These are phyloP conservation scores for Butastur rufipennis DNA, from an alignment of 2,113 vertebrate species.

Conservation along the genomic window DNA sequence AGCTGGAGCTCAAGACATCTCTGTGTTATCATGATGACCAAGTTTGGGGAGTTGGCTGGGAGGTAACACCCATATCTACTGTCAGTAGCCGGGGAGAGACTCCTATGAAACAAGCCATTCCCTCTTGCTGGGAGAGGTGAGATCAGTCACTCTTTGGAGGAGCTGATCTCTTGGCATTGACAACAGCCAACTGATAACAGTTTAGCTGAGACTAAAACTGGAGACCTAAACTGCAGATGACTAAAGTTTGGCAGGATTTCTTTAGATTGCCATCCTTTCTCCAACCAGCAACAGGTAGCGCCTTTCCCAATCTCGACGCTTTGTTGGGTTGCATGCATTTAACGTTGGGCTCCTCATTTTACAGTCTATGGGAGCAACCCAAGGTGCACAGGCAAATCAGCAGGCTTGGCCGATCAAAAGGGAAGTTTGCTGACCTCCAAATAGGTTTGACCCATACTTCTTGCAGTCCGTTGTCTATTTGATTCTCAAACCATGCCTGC, in stretches of 20 bases:
- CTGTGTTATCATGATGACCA: neutral
- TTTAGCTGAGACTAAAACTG: neutral
- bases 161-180: neutral
- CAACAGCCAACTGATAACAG: neutral
- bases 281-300: neutral
- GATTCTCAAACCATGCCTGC: neutral
- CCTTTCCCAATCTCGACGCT: neutral
- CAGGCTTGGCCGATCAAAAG: neutral
- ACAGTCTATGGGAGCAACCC: neutral
- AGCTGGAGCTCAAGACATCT: neutral
- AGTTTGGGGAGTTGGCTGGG: neutral
- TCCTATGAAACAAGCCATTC: neutral
- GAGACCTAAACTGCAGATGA: neutral
- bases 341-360: neutral
- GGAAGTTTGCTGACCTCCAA: neutral
- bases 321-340: rapidly evolving
- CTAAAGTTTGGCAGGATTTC: neutral
- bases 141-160: neutral
- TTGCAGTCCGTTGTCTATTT: neutral
- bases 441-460: neutral
- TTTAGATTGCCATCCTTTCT: neutral
- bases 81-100: rapidly evolving
- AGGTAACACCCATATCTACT: neutral
- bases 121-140: neutral
- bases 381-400: rapidly evolving